Base-by-base conservation (phyloP, 2,888 invertebrate genomes). In the Phasia obesa region DNA sequence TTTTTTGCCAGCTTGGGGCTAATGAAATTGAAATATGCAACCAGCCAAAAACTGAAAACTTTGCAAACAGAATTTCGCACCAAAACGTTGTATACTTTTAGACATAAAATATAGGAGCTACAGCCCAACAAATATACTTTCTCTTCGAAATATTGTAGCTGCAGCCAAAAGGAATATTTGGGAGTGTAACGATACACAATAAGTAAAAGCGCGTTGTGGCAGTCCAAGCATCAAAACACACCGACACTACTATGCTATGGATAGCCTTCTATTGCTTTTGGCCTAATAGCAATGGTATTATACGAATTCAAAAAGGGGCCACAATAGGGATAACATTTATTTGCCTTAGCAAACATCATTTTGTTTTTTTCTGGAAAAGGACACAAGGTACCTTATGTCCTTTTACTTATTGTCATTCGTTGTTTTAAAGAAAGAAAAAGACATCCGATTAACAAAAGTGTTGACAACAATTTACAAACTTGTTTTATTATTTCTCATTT, bases 391-490 rank as follows among this genome's bases (percentile, higher is more conserved):
- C 2, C n/a, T 19, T 23, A 4, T 21, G 6, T 51, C 19, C 17
- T n/a, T 35, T 38, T 15, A 19, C 5, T 15, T 4, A 0, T 49
- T 11, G 11, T 4, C 15, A 19, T 27, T 27, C 15, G 15, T 53
- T 13, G n/a, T 25, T 55, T 21, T 21, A 5, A 13, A 19, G 31
- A 6, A n/a, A 19, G 11, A 51, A 19, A 57, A 38, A 25, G 57
- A 42, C 23, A 25, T 15, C 13, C 64, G 23, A 60, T 57, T 69
- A 82, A 55, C 69, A 65, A 79, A 83, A 79, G 78, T 71, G 82
- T 78, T 78, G 70, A 79, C 82, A 83, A 74, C 70, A 83, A 79
- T 79, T 83, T 79, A 67, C 70, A 47, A 70, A 82, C 71, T 79
- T 83, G 70, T 55, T 78, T 83, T 75, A 83, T 83, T 83, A 71